Evolutionary conservation across 2,888 invertebrate genomes (phyloP).

Genomic region (Crioceris asparagi): DNA sequence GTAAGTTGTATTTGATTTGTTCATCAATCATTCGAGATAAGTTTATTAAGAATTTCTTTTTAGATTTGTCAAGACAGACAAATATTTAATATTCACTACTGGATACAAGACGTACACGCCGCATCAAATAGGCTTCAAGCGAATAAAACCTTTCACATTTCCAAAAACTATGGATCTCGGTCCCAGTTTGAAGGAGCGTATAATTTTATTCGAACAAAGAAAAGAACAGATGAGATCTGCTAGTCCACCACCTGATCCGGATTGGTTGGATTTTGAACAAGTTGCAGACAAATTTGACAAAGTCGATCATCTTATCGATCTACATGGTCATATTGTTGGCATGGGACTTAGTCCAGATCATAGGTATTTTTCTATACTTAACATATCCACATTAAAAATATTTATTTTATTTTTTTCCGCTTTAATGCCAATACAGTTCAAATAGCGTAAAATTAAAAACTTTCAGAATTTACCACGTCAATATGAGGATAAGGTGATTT

Average conservation of each 20-base stretch:
- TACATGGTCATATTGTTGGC: conserved; percentile 79
- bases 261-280: conserved; percentile 57
- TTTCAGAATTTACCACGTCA: too few species aligned
- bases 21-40: too few species aligned
- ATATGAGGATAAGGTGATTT: too few species aligned
- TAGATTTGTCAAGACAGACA: conserved; percentile 35
- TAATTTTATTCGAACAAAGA: conserved; percentile 45
- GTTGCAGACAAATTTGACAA: conserved; percentile 61
- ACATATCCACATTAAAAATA: too few species aligned
- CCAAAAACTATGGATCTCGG: conserved; percentile 58
- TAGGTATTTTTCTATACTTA: too few species aligned
- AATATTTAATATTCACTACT: conserved; percentile 72
- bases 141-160: conserved; percentile 58
- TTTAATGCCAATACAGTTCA: too few species aligned
- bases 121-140: conserved; percentile 69
- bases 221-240: conserved; percentile 40
- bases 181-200: conserved; percentile 53
- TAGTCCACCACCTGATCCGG: conserved; percentile 45
- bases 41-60: too few species aligned
- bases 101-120: conserved; percentile 76
- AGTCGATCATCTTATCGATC: conserved; percentile 69
- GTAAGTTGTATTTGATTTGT: too few species aligned
- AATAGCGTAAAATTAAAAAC: too few species aligned
- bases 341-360: conserved; percentile 80
- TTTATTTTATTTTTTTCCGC: too few species aligned